Conservation (phyloP, 2,797 vertebrate genomes). For the Malurus splendens region DNA sequence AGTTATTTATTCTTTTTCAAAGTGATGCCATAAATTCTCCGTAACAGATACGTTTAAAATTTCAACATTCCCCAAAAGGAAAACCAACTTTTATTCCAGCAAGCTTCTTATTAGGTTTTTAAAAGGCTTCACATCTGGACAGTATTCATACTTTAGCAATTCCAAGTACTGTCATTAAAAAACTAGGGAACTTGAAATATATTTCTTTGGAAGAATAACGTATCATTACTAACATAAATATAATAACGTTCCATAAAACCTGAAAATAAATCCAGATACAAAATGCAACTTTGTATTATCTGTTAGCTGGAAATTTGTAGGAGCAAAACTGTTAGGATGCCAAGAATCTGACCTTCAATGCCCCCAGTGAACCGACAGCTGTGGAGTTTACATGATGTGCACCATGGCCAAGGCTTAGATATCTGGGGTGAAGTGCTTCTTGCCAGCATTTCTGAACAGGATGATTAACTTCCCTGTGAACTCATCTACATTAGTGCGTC, state of each 20-base stretch:
- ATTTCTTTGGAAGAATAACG: background rate
- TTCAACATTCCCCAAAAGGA: background rate
- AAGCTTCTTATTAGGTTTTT: background rate
- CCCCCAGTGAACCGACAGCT: background rate
- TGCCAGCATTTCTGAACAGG: background rate
- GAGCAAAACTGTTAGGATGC: background rate
- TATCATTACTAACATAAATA: background rate
- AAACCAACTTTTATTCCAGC: background rate
- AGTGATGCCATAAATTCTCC: background rate
- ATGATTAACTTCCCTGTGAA: background rate
- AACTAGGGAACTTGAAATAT: background rate
- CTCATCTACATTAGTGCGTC: background rate
- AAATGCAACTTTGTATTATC: background rate
- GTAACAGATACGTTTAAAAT: background rate
- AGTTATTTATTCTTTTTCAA: background rate
- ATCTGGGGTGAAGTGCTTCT: background rate
- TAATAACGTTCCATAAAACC: background rate
- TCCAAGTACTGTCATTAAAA: background rate
- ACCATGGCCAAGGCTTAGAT: background rate
- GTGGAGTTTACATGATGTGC: background rate
- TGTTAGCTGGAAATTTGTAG: background rate
- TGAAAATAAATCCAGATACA: background rate
- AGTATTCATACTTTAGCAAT: background rate
- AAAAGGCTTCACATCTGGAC: background rate
- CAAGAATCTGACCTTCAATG: background rate